Evolutionary conservation across 2,113 vertebrate genomes (phyloP).

Genomic region (Anolis carolinensis): DNA sequence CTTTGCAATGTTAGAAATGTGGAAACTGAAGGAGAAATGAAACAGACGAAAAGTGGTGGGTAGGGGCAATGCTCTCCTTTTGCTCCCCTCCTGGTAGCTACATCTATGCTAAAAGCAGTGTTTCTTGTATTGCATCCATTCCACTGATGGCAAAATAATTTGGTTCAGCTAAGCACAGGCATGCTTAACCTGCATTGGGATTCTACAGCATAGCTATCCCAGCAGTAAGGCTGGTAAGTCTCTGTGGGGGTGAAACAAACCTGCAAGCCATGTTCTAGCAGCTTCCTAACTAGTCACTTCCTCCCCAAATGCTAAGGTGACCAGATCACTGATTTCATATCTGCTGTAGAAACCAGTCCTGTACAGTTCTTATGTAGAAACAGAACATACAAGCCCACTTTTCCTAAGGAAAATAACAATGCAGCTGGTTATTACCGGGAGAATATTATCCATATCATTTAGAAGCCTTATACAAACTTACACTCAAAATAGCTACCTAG

Average conservation of each 20-base stretch:
- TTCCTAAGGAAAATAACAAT: constrained; percentile 1
- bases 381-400: neutral
- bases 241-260: neutral
- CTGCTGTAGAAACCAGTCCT: neutral
- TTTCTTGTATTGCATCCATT: neutral
- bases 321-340: neutral
- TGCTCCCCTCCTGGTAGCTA: no score
- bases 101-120: neutral
- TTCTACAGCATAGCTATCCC: constrained; percentile 37
- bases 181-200: accelerated
- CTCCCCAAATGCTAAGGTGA: accelerated
- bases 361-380: neutral
- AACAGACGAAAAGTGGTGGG: no score
- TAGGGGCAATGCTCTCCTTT: no score
- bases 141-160: neutral
- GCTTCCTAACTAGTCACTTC: neutral
- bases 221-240: constrained; percentile 2
- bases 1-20: no score
- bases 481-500: neutral
- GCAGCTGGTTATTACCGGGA: neutral
- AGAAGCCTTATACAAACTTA: neutral
- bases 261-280: neutral
- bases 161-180: constrained; percentile 39
- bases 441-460: neutral
- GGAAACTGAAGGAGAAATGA: no score